phyloP scores from a whole-genome alignment of 2,113 vertebrate genomes.

The Nibea coibor region DNA sequence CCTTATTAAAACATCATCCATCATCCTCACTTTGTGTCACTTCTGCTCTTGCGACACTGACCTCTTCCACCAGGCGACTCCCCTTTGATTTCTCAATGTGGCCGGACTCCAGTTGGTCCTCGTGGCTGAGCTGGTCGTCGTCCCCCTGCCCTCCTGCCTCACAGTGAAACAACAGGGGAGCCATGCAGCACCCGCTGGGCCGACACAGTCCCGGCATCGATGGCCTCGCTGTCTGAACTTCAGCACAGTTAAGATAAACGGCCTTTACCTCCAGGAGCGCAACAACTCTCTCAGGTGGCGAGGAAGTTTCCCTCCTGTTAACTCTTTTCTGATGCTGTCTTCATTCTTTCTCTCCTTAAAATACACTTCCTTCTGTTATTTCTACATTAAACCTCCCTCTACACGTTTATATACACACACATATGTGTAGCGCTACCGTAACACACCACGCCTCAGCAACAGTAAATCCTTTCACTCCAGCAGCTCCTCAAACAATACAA shows the following conservation, averaged over 20 bases:
- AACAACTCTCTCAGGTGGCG: not conserved
- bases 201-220: constrained; percentile 66
- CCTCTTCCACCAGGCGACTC: constrained; percentile 40
- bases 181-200: constrained; percentile 68
- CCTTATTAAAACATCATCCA: not conserved
- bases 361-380: not conserved
- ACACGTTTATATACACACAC: too few relatives aligned
- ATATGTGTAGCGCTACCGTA: not conserved
- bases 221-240: constrained; percentile 33
- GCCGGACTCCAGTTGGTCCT: constrained; percentile 53
- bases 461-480: constrained; percentile 6
- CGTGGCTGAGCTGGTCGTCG: constrained; percentile 52
- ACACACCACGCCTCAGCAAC: not conserved
- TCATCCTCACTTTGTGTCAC: not conserved
- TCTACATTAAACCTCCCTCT: too few relatives aligned
- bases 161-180: constrained; percentile 48
- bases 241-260: too few relatives aligned
- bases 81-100: not conserved
- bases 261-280: not conserved
- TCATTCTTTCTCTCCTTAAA: constrained; percentile 7
- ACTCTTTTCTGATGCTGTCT: not conserved
- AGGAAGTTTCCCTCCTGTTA: not conserved
- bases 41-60: constrained; percentile 36
- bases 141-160: constrained; percentile 11
- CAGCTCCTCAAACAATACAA: constrained; percentile 48